A percentile compares a stretch with the other conserved stretches of the same genome.
Evolutionary conservation across 2,797 vertebrate species (phyloP).

Genomic region (Clarias pachynema): DNA sequence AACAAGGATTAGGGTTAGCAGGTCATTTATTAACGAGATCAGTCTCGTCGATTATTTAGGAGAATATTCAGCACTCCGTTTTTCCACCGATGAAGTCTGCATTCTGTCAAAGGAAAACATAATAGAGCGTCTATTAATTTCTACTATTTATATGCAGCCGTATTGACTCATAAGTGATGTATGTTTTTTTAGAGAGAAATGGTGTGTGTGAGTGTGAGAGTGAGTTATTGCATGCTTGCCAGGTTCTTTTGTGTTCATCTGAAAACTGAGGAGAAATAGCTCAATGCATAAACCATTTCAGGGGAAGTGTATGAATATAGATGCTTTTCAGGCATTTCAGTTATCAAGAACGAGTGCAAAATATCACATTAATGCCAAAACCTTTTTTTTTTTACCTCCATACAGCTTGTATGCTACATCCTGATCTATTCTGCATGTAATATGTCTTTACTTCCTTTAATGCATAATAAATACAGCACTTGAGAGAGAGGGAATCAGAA

Average conservation of each 20-base stretch:
- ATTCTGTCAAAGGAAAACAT: constrained; percentile 1
- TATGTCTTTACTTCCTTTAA: constrained; percentile 16
- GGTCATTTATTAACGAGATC: neutral
- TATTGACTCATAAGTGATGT: neutral
- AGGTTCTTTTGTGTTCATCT: constrained; percentile 33
- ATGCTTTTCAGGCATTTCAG: constrained; percentile 78
- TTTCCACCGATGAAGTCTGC: neutral
- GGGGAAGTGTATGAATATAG: constrained; percentile 78
- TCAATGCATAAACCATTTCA: constrained; percentile 66
- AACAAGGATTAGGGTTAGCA: neutral
- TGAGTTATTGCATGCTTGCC: constrained; percentile 4
- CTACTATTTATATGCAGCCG: constrained; percentile 17
- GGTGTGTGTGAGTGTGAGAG: neutral
- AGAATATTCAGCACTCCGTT: neutral
- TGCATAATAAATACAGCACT: neutral
- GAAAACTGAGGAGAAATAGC: constrained; percentile 12
- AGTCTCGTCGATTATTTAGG: neutral
- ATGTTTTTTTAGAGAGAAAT: constrained; percentile 3
- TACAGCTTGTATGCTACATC: constrained; percentile 9
- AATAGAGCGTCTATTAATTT: constrained; percentile 3
- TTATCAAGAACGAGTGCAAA: constrained; percentile 85
- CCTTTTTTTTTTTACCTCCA: constrained; percentile 66
- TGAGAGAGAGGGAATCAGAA: neutral
- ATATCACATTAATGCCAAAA: constrained; percentile 83
- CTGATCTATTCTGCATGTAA: constrained; percentile 13